A percentile compares a stretch with the other conserved stretches of the same genome.
These are phyloP conservation scores for Conops quadrifasciatus DNA, from an alignment of 2,888 invertebrate species.

Conservation along the genomic window DNA sequence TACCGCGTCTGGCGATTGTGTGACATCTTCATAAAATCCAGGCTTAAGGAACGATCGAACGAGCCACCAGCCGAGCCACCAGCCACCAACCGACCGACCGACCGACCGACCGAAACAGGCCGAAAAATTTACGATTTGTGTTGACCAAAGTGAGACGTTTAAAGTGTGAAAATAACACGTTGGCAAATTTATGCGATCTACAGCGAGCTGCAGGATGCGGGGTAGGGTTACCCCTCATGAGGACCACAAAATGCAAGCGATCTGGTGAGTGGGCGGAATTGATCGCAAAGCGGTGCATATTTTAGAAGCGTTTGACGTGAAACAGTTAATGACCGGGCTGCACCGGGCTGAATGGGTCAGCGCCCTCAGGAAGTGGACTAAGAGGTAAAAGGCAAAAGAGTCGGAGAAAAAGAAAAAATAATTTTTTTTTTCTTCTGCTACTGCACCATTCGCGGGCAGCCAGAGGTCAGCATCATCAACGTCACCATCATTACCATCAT, in stretches of 20 bases:
- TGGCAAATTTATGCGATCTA: conserved; percentile 25
- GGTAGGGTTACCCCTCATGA: too few relatives aligned
- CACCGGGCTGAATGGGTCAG: too few relatives aligned
- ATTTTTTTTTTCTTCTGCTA: too few relatives aligned
- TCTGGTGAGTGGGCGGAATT: too few relatives aligned
- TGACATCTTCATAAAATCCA: conserved; percentile 56
- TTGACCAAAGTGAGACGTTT: conserved; percentile 43
- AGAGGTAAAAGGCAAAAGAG: too few relatives aligned
- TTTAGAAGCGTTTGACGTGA: too few relatives aligned
- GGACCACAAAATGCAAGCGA: too few relatives aligned
- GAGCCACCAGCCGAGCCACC: too few relatives aligned
- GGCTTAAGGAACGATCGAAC: conserved; percentile 48
- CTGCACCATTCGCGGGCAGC: background rate
- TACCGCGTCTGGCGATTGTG: conserved; percentile 18
- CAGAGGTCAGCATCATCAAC: background rate
- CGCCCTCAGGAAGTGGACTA: too few relatives aligned
- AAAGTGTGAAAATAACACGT: conserved; percentile 41
- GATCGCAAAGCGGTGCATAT: too few relatives aligned
- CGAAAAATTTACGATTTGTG: conserved; percentile 41
- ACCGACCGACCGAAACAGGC: background rate
- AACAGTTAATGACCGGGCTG: too few relatives aligned
- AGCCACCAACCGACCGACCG: background rate
- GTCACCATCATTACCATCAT: background rate
- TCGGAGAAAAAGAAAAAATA: too few relatives aligned
- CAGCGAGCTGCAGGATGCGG: background rate